Evolutionary conservation across 2,113 vertebrate species (phyloP).

Genomic region (Anoplopoma fimbria): DNA sequence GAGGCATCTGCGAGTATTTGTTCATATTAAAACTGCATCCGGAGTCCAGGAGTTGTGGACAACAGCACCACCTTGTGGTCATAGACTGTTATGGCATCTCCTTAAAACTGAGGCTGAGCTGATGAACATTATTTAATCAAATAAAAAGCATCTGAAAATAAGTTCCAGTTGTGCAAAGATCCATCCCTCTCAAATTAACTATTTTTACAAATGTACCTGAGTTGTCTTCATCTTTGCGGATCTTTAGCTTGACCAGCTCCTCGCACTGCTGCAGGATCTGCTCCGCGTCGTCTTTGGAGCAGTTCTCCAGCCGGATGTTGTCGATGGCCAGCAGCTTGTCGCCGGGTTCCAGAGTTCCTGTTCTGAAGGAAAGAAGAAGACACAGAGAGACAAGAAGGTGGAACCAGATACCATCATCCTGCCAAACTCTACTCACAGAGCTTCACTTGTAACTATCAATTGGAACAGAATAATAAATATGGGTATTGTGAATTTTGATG

Average conservation of each 20-base stretch:
- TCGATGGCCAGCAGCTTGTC: conserved; percentile 97
- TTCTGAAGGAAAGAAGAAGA: conserved; percentile 82
- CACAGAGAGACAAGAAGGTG: background rate
- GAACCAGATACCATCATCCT: background rate
- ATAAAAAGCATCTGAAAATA: background rate
- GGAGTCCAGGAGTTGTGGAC: background rate
- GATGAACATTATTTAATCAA: background rate
- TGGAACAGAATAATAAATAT: background rate
- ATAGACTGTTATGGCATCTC: background rate
- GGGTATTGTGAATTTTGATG: background rate
- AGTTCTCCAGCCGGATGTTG: conserved; percentile 93
- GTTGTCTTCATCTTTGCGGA: conserved; percentile 98
- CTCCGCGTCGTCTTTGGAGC: conserved; percentile 93
- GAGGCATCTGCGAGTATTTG: too few relatives aligned
- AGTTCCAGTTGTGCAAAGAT: background rate
- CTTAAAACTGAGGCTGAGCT: background rate
- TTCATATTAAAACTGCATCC: background rate
- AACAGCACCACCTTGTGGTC: conserved; percentile 55
- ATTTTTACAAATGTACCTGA: conserved; percentile 83
- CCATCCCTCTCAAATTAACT: too few relatives aligned
- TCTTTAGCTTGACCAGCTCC: conserved; percentile 96
- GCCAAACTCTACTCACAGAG: too few relatives aligned
- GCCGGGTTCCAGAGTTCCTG: conserved; percentile 94
- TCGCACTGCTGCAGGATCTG: conserved; percentile 95
- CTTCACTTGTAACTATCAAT: too few relatives aligned